Conservation (phyloP, 35 echinoderm and acorn worm genomes). For the Ophiothrix spiculata region DNA sequence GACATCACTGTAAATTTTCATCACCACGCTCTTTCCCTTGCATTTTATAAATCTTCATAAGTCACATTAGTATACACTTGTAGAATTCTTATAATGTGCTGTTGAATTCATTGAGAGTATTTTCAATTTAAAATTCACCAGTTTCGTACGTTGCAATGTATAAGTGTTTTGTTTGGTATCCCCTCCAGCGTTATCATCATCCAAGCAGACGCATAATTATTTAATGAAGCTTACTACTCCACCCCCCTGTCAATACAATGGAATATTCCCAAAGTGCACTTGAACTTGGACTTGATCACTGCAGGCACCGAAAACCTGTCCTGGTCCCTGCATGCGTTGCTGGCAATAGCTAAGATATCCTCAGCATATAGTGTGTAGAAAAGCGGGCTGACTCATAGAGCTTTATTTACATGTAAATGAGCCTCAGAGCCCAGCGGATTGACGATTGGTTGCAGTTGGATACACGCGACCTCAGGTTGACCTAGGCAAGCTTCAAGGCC, state of each 20-base stretch:
- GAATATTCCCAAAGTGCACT: conserved; percentile 3
- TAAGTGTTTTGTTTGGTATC: conserved; percentile 2
- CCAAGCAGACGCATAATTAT: background rate
- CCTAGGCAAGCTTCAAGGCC: conserved; percentile 2
- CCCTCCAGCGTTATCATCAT: too few relatives aligned
- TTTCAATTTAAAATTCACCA: too few relatives aligned
- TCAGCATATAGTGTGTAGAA: too few relatives aligned
- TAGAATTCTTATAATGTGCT: too few relatives aligned
- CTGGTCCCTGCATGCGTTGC: background rate
- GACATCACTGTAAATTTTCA: too few relatives aligned
- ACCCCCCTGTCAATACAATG: background rate
- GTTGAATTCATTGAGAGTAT: too few relatives aligned
- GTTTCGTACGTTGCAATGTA: too few relatives aligned
- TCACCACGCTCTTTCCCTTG: too few relatives aligned
- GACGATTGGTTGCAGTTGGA: conserved; percentile 14
- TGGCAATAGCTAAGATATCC: too few relatives aligned
- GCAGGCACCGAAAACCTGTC: background rate
- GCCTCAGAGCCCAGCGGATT: conserved; percentile 6
- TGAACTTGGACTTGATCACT: conserved; percentile 2
- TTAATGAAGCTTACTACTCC: background rate
- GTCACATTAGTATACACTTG: too few relatives aligned
- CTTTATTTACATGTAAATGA: conserved; percentile 9
- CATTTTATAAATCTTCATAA: too few relatives aligned
- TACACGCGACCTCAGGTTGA: conserved; percentile 11
- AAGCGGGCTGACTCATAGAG: conserved; percentile 2